These are phyloP conservation scores for Nasonovia ribisnigri DNA, from an alignment of 2,888 invertebrate species.

Conservation along the genomic window DNA sequence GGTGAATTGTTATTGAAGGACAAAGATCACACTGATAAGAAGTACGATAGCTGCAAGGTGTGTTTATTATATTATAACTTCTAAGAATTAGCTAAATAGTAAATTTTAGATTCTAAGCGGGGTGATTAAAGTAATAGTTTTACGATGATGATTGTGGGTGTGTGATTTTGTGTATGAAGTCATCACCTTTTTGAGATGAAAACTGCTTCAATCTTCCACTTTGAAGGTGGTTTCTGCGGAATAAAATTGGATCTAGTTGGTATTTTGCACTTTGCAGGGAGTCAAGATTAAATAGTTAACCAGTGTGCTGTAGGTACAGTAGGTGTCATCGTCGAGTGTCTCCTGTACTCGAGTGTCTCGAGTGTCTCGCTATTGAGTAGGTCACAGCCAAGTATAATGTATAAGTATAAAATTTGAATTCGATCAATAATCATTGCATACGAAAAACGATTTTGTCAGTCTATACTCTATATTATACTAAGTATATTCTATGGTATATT, in stretches of 20 bases:
- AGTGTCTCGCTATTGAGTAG: too few species aligned
- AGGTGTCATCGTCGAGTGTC: too few species aligned
- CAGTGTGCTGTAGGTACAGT: too few species aligned
- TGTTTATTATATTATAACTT: not conserved
- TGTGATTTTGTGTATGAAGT: not conserved
- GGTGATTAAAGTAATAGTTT: not conserved
- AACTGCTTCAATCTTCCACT: not conserved
- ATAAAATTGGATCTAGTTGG: not conserved
- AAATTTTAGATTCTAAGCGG: not conserved
- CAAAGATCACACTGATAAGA: slow-evolving; percentile 34
- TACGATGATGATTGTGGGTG: not conserved
- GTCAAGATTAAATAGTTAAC: not conserved
- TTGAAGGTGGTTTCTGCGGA: not conserved
- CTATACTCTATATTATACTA: too few species aligned
- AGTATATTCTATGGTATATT: too few species aligned
- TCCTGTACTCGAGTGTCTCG: too few species aligned
- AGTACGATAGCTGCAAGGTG: slow-evolving; percentile 37
- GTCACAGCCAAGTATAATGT: too few species aligned
- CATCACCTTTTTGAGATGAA: not conserved
- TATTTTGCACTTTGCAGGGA: not conserved
- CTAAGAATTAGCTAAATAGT: not conserved
- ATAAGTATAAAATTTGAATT: too few species aligned
- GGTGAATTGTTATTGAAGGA: slow-evolving; percentile 21
- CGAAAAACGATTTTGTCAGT: too few species aligned
- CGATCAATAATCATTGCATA: too few species aligned